phyloP scores from a whole-genome alignment of 2,888 invertebrate genomes.

The Sinhomidia bicolor region DNA sequence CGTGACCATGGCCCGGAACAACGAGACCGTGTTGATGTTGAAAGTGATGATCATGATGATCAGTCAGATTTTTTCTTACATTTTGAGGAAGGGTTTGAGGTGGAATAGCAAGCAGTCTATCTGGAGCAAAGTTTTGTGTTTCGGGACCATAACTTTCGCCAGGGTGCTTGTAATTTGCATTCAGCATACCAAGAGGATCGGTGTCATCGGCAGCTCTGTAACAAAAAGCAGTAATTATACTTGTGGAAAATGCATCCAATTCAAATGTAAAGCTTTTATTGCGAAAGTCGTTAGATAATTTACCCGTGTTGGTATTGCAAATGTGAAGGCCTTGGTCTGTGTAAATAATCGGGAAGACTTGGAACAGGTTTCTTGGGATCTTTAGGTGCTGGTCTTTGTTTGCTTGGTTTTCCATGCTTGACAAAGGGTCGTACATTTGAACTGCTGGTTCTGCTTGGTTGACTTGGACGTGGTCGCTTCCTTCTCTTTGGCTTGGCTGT shows the following conservation, averaged over 20 bases:
- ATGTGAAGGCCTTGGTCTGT: conserved; percentile 79
- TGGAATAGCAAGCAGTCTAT: conserved; percentile 74
- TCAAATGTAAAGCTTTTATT: neutral
- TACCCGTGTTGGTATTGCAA: conserved; percentile 80
- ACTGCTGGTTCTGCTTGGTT: conserved; percentile 16
- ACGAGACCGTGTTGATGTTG: conserved; percentile 75
- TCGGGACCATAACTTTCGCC: conserved; percentile 72
- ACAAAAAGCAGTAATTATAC: neutral
- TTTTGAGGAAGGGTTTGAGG: conserved; percentile 76
- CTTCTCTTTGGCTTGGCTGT: conserved; percentile 52
- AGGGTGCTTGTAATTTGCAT: conserved; percentile 75
- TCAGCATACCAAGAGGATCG: conserved; percentile 76
- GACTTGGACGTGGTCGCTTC: conserved; percentile 62
- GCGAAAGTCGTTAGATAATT: neutral
- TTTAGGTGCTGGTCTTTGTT: conserved; percentile 28
- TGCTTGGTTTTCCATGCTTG: conserved; percentile 66
- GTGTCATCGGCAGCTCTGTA: conserved; percentile 78
- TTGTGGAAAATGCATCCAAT: no score
- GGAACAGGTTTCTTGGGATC: conserved; percentile 71
- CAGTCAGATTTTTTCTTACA: conserved; percentile 77
- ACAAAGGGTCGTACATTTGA: conserved; percentile 65
- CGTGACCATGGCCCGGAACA: conserved; percentile 65
- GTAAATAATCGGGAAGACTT: conserved; percentile 78
- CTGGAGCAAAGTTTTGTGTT: conserved; percentile 74
- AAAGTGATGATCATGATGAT: conserved; percentile 77